phyloP scores from a whole-genome alignment of 2,113 vertebrate species.

The Ceyx margarethae region DNA sequence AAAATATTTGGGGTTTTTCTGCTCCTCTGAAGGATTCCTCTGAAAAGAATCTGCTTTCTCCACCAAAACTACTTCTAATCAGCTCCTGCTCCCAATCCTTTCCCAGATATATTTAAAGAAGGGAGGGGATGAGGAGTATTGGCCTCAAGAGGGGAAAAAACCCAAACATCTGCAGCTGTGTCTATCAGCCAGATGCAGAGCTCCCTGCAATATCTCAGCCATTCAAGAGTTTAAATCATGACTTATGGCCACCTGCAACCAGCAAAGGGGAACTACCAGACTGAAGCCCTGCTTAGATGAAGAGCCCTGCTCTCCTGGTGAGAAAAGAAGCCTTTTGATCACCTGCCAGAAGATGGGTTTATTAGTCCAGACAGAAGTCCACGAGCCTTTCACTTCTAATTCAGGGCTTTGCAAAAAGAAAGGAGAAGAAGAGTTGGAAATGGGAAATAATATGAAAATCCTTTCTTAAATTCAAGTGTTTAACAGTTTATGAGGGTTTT shows the following conservation, averaged over 20 bases:
- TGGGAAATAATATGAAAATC: neutral
- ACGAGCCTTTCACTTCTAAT: neutral
- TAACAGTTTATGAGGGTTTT: neutral
- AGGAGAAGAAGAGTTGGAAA: neutral
- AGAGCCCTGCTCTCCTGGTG: neutral
- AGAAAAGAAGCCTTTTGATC: neutral
- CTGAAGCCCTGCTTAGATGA: neutral
- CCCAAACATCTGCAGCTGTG: neutral
- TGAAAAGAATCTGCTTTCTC: neutral
- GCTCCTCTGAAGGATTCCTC: neutral
- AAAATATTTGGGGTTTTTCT: neutral
- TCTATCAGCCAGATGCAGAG: neutral
- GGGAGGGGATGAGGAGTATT: neutral
- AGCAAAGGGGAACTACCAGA: neutral
- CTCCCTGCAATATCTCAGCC: neutral
- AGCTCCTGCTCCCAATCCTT: neutral
- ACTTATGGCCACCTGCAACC: neutral
- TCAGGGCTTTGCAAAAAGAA: neutral
- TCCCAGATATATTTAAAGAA: neutral
- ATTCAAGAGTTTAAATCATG: neutral
- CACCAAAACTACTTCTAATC: neutral
- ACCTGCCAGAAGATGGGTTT: neutral
- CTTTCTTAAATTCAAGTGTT: neutral
- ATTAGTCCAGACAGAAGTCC: neutral
- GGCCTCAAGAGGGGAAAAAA: neutral